A percentile compares a stretch with the other conserved stretches of the same genome.
Conservation (phyloP, 2,113 vertebrate genomes). For the Nasalis larvatus region DNA sequence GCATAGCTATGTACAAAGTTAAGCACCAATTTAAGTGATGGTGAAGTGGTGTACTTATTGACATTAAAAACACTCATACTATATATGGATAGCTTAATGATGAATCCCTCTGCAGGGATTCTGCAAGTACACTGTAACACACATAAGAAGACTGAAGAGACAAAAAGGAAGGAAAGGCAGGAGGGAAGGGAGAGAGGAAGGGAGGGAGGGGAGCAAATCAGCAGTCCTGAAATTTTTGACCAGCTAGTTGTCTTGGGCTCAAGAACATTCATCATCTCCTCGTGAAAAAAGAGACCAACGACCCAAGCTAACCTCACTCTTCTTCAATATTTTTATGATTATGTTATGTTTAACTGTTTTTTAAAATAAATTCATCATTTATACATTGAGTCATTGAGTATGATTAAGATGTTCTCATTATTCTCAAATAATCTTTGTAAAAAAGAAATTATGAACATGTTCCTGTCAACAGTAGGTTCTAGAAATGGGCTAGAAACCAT, state of each 20-base stretch:
- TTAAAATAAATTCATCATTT: constrained; percentile 5
- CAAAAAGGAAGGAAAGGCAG: background rate
- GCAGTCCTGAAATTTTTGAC: background rate
- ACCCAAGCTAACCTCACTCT: background rate
- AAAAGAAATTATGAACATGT: background rate
- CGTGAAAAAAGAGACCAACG: background rate
- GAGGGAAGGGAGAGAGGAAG: no score
- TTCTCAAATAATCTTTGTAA: constrained; percentile 10
- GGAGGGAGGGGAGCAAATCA: background rate
- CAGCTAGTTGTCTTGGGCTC: background rate
- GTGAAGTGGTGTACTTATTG: background rate
- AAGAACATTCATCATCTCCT: constrained; percentile 12
- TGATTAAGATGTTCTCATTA: constrained; percentile 13
- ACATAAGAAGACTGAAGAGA: background rate
- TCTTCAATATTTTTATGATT: constrained; percentile 3
- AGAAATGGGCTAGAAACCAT: background rate
- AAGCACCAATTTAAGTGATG: background rate
- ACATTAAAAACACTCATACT: background rate
- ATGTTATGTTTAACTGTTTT: constrained; percentile 26
- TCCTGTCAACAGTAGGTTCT: background rate
- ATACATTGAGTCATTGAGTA: background rate
- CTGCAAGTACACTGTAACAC: background rate
- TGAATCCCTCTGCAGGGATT: background rate
- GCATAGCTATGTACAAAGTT: background rate
- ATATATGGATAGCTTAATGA: background rate